These are phyloP conservation scores for Lates japonicus DNA, from an alignment of 2,797 vertebrate species.

Conservation along the genomic window DNA sequence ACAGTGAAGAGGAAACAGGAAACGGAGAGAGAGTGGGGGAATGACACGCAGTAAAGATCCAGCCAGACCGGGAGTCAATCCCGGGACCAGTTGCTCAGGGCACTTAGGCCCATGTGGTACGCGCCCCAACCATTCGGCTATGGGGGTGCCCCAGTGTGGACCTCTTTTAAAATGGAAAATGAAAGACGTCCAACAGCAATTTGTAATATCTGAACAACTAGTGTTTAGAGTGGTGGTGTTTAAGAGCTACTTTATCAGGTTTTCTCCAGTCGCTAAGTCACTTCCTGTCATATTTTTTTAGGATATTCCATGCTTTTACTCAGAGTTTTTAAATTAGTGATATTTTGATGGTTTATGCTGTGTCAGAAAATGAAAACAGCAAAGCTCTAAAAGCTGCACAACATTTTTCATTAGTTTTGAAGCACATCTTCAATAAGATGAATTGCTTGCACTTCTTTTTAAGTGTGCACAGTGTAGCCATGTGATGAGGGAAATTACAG, in stretches of 20 bases:
- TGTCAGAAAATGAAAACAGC: slow-evolving; percentile 19
- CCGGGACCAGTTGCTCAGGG: no score
- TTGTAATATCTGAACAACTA: slow-evolving; percentile 10
- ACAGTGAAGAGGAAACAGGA: no score
- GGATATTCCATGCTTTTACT: slow-evolving; percentile 1
- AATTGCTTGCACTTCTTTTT: background rate
- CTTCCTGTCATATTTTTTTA: background rate
- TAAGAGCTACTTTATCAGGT: background rate
- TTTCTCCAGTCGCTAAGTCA: background rate
- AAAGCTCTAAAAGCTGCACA: slow-evolving; percentile 4
- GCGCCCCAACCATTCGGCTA: no score
- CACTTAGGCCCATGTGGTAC: no score
- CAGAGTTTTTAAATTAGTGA: background rate
- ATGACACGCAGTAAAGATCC: no score
- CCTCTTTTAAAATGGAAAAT: slow-evolving; percentile 26
- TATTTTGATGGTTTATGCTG: slow-evolving; percentile 7
- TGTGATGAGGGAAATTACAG: background rate
- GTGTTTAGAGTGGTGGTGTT: background rate
- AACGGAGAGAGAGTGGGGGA: no score
- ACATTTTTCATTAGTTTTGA: background rate
- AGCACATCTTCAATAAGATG: background rate
- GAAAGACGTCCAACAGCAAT: slow-evolving; percentile 6
- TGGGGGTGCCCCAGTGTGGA: no score
- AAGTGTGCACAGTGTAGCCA: slow-evolving; percentile 2
- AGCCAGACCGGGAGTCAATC: no score